These are phyloP conservation scores for Ptychoptera albimana DNA, from an alignment of 2,888 invertebrate species.

Conservation along the genomic window DNA sequence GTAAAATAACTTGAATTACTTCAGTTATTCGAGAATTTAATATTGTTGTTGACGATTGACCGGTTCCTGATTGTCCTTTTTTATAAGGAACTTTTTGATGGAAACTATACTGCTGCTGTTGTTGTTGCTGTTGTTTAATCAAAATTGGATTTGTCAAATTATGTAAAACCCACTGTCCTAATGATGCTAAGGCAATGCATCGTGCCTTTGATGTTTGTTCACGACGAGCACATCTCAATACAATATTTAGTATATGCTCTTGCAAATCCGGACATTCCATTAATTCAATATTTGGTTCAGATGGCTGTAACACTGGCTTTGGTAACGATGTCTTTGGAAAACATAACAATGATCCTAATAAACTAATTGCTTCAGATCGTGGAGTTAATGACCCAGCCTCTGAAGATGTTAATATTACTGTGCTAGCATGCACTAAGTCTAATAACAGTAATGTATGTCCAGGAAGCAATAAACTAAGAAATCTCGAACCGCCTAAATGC, in stretches of 20 bases:
- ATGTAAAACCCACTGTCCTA: constrained; percentile 41
- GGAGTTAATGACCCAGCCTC: constrained; percentile 63
- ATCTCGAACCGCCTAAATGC: constrained; percentile 69
- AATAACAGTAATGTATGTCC: constrained; percentile 74
- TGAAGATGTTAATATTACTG: constrained; percentile 65
- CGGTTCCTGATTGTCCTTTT: constrained; percentile 11
- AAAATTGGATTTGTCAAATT: constrained; percentile 19
- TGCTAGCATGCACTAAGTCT: constrained; percentile 83
- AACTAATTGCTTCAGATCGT: constrained; percentile 77
- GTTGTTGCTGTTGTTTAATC: constrained; percentile 4
- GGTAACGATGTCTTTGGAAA: constrained; percentile 51
- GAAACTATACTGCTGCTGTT: constrained; percentile 11
- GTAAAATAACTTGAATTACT: constrained; percentile 26
- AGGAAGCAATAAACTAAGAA: constrained; percentile 73
- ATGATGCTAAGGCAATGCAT: constrained; percentile 73
- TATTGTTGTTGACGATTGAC: neutral
- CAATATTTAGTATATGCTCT: constrained; percentile 74
- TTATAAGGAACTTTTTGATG: constrained; percentile 21
- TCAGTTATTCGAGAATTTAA: constrained; percentile 26
- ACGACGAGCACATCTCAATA: constrained; percentile 71
- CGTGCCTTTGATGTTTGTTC: constrained; percentile 81
- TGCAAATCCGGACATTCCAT: constrained; percentile 31
- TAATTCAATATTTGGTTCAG: constrained; percentile 32
- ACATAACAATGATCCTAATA: constrained; percentile 73
- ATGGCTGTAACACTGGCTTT: constrained; percentile 37